Evolutionary conservation across 2,113 vertebrate species (phyloP).

Genomic region (Podarcis cretensis): DNA sequence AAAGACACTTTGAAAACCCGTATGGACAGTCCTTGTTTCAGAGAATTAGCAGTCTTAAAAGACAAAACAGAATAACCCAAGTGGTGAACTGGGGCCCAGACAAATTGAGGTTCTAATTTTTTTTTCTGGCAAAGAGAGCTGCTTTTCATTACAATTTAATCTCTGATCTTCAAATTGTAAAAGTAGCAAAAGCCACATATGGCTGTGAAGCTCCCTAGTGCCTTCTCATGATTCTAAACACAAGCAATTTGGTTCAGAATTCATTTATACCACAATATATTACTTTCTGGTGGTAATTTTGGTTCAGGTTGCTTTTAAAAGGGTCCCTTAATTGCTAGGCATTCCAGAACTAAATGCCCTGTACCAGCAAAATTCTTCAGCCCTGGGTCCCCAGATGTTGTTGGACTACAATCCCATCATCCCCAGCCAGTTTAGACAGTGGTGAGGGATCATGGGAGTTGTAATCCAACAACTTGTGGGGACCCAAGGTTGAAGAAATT

Average conservation of each 20-base stretch:
- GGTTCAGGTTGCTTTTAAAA: neutral
- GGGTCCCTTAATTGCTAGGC: neutral
- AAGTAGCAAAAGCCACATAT: neutral
- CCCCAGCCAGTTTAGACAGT: too few species aligned
- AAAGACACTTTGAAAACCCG: neutral
- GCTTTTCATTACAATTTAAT: neutral
- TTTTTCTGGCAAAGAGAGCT: neutral
- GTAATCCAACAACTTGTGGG: too few species aligned
- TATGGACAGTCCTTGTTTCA: neutral
- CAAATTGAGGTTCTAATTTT: neutral
- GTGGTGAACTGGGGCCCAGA: neutral
- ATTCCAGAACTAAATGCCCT: neutral
- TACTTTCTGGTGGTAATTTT: neutral
- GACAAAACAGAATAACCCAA: neutral
- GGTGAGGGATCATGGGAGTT: too few species aligned
- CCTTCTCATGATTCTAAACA: neutral
- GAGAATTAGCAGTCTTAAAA: neutral
- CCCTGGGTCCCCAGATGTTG: too few species aligned
- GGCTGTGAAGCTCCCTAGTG: neutral
- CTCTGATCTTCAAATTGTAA: neutral
- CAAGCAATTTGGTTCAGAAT: neutral
- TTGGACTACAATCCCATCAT: too few species aligned
- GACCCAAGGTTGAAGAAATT: too few species aligned
- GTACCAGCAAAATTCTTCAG: too few species aligned
- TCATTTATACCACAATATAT: neutral